Percentiles rank a stretch among this genome's conserved stretches.
Conservation (phyloP, 1,140 invertebrate species). For the Zaprionus kolodkinae region DNA sequence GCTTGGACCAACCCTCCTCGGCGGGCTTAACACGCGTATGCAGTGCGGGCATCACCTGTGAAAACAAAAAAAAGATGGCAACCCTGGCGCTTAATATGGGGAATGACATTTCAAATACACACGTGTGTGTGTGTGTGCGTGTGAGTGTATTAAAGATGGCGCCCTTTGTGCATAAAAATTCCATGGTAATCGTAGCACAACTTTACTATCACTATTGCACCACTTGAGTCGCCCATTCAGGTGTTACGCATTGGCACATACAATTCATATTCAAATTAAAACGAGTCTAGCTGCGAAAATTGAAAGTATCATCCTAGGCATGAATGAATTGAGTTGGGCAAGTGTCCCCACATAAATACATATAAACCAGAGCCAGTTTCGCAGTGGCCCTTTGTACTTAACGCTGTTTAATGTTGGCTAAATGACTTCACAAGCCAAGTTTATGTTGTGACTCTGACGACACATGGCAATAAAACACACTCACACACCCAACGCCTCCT, state of each 20-base stretch:
- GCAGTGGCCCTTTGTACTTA: slow-evolving; percentile 16
- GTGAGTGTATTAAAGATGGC: not conserved
- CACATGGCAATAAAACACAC: slow-evolving; percentile 10
- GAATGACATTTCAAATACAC: no score
- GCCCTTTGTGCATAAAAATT: not conserved
- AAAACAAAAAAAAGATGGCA: slow-evolving; percentile 1
- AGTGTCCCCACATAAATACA: slow-evolving; percentile 5
- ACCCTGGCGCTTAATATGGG: not conserved
- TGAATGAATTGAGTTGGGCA: not conserved
- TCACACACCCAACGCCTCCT: not conserved
- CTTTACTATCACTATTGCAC: not conserved
- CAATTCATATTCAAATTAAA: not conserved
- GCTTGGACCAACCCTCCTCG: slow-evolving; percentile 84
- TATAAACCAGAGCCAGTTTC: slow-evolving; percentile 24
- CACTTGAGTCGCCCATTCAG: not conserved
- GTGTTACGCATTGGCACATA: no score
- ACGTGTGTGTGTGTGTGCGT: not conserved
- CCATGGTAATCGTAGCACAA: not conserved
- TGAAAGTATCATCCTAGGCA: slow-evolving; percentile 25
- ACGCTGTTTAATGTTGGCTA: slow-evolving; percentile 42
- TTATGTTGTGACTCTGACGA: slow-evolving; percentile 23
- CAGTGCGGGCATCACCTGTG: slow-evolving; percentile 81
- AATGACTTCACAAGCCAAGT: slow-evolving; percentile 30
- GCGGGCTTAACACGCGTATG: slow-evolving; percentile 65
- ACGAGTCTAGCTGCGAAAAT: slow-evolving; percentile 8